Evolutionary conservation across 2,888 invertebrate genomes (phyloP).

Genomic region (Eustalomyia histrio): DNA sequence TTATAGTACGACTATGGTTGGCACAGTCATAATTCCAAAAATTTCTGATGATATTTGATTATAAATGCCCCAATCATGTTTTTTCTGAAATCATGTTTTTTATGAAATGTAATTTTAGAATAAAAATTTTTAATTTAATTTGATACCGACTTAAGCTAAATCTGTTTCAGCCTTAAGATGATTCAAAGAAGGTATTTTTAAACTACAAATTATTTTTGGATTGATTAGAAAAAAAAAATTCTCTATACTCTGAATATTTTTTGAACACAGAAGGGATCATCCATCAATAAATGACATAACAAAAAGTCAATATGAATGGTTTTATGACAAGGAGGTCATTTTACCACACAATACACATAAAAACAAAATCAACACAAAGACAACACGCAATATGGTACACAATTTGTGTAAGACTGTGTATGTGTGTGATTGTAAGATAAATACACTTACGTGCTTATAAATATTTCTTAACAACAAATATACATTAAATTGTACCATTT

Average conservation of each 20-base stretch:
- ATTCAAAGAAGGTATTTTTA: no score
- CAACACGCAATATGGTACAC: not conserved
- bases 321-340: not conserved
- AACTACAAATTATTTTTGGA: no score
- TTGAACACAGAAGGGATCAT: not conserved
- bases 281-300: constrained; percentile 15
- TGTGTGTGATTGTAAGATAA: not conserved
- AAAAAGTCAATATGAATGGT: constrained; percentile 13
- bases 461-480: not conserved
- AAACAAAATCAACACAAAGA: not conserved
- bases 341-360: not conserved
- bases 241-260: not conserved
- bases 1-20: no score
- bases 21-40: no score
- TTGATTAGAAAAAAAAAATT: not conserved
- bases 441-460: not conserved
- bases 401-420: not conserved
- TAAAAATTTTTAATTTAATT: no score
- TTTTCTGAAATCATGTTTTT: no score
- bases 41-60: no score
- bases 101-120: no score
- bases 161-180: no score
- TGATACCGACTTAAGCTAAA: no score
- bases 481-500: not conserved
- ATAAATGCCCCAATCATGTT: no score